Conservation (phyloP, 2,888 invertebrate genomes). For the Meteorus cinctellus region DNA sequence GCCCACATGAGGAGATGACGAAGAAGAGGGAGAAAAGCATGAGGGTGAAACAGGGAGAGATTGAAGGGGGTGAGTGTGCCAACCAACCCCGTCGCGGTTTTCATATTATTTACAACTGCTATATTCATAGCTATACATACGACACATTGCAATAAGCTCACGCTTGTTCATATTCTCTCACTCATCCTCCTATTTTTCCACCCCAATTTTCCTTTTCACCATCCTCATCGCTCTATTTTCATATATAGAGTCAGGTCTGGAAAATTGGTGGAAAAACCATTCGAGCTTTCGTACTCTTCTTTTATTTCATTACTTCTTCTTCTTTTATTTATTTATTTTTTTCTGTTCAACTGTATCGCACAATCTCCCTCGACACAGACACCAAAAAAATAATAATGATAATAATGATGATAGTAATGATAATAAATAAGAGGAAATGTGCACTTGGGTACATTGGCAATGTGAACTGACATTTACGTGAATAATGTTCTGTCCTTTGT, state of each 20-base stretch:
- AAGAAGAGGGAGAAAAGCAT: slow-evolving; percentile 1
- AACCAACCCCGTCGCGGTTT: slow-evolving; percentile 48
- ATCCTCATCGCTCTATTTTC: neutral
- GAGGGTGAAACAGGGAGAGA: slow-evolving; percentile 6
- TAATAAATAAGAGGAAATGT: neutral
- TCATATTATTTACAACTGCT: slow-evolving; percentile 66
- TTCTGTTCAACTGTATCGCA: neutral
- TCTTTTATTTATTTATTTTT: neutral
- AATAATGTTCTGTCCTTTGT: slow-evolving; percentile 55
- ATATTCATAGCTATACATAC: slow-evolving; percentile 29
- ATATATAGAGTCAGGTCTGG: slow-evolving; percentile 32
- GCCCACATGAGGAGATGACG: slow-evolving; percentile 23
- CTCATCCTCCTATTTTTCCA: neutral
- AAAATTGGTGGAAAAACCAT: slow-evolving; percentile 59
- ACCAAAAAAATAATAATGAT: neutral
- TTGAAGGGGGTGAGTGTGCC: slow-evolving; percentile 4
- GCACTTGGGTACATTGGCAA: neutral
- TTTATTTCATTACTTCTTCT: neutral
- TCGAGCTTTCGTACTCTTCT: slow-evolving; percentile 42
- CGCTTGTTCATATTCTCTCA: slow-evolving; percentile 11
- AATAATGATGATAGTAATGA: neutral
- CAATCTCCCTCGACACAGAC: slow-evolving; percentile 24
- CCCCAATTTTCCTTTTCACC: too few relatives aligned
- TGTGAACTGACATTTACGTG: slow-evolving; percentile 48
- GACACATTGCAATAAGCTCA: slow-evolving; percentile 57